Evolutionary conservation across 2,888 invertebrate species (phyloP), one percentile per base, ranked within the genome.

Genomic region (Urechis unicinctus): DNA sequence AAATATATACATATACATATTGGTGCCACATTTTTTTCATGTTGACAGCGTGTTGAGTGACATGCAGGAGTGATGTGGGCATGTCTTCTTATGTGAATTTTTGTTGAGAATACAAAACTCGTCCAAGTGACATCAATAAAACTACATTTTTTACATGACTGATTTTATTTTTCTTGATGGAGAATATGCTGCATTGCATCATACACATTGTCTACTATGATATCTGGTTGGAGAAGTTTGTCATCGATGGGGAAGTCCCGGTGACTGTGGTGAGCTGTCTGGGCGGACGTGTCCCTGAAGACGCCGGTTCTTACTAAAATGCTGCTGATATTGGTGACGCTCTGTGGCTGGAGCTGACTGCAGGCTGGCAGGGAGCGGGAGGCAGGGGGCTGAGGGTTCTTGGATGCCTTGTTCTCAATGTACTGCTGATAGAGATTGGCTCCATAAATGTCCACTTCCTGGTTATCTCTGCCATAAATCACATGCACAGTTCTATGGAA

Each of bases 401-500:
- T 36, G 17, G 9, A 13, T 9, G 36, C 36, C 17, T 17, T 17
- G 17, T 36, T 36, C n/a, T 65, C 60, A 47, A 72, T 61, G 65
- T 69, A 75, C 5, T 71, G 63, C 59, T 77, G 69, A 61, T 77
- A 77, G 28, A 76, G 64, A 56, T 77, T 77, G 28, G 74, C 72
- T 9, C 77, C 77, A 25, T 72, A 69, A 36, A 78, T 71, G 61
- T 78, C 78, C 6, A 74, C 75, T 45, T 72, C 68, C 0, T 75
- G 77, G 54, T 75, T 76, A 60, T 78, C 78, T 26, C 78, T 77
- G 45, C 26, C 31, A 24, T 13, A 21, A 25, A 29, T 28, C 22
- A 3, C 13, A 5, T 30, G 28, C 22, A 24, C 9, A 49, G 13
- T 41, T 5, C 22, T 43, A 2, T 3, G 17, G 29, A 50, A 9